Base-by-base conservation (phyloP, 2,888 invertebrate species). In the Allolobophora icterica region DNA sequence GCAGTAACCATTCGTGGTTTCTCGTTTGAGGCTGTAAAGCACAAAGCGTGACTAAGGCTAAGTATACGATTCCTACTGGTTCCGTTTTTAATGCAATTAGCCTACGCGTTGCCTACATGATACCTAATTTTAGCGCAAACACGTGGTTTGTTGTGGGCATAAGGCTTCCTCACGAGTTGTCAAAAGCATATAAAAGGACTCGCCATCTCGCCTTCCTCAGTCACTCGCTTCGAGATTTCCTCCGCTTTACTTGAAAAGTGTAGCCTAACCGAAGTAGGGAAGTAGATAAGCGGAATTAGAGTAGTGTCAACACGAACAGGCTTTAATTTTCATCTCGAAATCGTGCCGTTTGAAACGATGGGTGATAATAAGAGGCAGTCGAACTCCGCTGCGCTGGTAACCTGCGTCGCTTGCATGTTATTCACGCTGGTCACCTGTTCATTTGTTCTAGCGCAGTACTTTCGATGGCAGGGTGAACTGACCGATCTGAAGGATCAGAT, bases 11-110 rank as follows among this genome's bases (percentile, higher is more conserved):
- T 11, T n/a, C 71, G 71, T 71, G 71, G 71, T 71, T 52, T n/a
- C 30, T 71, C 71, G 13, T n/a, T 13, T 71, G 71, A 30, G 71
- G 71, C n/a, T 13, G 8, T 30, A 71, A 11, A 71, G n/a, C 71
- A 71, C 71, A 71, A n/a, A 71, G 71, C 71, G 71, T 71, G 71
- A 71, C 71, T 71, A 71, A 52, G 21, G 71, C 71, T n/a, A 71
- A 71, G n/a, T 8, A 71, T n/a, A 71, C 71, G 71, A n/a, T 71
- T 71, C 3, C 30, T 71, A 71, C 71, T 71, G 71, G 8, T 30
- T 71, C 71, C 71, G 71, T 71, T 71, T 71, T 71, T 71, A 71
- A 30, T n/a, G 11, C 8, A 71, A 71, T 71, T 71, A 71, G 30
- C 71, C 71, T 13, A 71, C 71, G n/a, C n/a, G 30, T 71, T n/a